Base-by-base conservation (phyloP, 2,797 vertebrate species). In the Monodelphis domestica region DNA sequence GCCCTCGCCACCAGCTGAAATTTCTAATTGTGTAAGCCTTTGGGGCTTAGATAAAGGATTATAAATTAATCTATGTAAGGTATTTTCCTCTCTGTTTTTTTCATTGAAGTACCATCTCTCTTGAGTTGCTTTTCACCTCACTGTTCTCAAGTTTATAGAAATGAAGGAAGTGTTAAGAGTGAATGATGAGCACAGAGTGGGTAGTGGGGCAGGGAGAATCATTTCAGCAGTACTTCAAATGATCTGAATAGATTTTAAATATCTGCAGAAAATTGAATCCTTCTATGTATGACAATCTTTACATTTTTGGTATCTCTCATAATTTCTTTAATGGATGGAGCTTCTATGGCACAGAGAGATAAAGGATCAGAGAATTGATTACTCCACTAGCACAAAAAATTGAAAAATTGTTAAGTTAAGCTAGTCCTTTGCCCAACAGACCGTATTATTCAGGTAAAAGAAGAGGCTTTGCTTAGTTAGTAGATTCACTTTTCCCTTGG, bases 241-340 rank as follows among this genome's bases (percentile, higher is more conserved):
- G 1, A 24, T 45, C 70, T 84, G 38, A 84, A 3, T 45, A 45
- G 70, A 84, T 45, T 94, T 87, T 29, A 91, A 89, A 14, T 5
- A 87, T 59, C 30, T 54, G 17, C 1, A 78, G 33, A 89, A 56
- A 59, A 53, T 7, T 70, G 9, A 33, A 30, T 1, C 5, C 24
- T 88, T 17, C 87, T 92, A 15, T 28, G 9, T 84, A 45, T 84
- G 70, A 84, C 45, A 84, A 84, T 45, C 70, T 84, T 84, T 84
- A 45, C 12, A 10, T 84, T 59, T 91, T 91, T 91, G 91, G 21
- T 91, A 54, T 53, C 90, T 91, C n/a, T 92, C 53, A 50, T 87
- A 53, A 51, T 90, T 93, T 92, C 33, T 90, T 90, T 89, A 29
- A 54, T 57, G 90, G 57, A 78, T 57, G 51, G 92, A 10, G 38